phyloP scores from a whole-genome alignment of 37 sponge, comb jelly and placozoan genomes.

The Ephydatia muelleri region DNA sequence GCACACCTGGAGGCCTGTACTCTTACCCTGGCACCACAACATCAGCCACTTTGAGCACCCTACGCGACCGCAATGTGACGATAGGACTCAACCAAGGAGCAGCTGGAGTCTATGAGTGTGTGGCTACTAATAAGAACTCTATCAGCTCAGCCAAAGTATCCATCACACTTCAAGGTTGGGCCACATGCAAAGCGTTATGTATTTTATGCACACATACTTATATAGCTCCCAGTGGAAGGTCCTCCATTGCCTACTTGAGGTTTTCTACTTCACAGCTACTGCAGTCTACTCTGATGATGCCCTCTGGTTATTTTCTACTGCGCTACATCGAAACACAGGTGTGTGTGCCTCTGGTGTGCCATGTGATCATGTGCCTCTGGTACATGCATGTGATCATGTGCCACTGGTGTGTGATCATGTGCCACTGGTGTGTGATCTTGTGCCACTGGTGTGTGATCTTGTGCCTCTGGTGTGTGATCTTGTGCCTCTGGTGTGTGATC shows the following conservation, averaged over 20 bases:
- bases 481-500: neutral
- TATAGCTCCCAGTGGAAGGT: neutral
- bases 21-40: neutral
- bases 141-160: neutral
- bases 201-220: neutral
- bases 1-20: neutral
- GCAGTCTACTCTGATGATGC: neutral
- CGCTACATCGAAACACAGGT: neutral
- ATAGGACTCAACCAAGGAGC: neutral
- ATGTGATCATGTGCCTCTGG: no score
- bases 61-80: neutral
- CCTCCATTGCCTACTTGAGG: neutral
- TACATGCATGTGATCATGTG: no score
- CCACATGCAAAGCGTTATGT: neutral
- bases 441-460: neutral
- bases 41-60: neutral
- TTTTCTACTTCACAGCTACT: neutral
- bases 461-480: no score
- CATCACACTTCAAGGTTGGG: neutral
- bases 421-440: neutral
- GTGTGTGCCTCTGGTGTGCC: neutral
- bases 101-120: neutral
- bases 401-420: no score
- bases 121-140: neutral
- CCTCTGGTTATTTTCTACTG: neutral